Percentiles rank a stretch among this genome's conserved stretches.
Evolutionary conservation across 1,140 invertebrate genomes (phyloP).

Genomic region (Dufourea novaeangliae): DNA sequence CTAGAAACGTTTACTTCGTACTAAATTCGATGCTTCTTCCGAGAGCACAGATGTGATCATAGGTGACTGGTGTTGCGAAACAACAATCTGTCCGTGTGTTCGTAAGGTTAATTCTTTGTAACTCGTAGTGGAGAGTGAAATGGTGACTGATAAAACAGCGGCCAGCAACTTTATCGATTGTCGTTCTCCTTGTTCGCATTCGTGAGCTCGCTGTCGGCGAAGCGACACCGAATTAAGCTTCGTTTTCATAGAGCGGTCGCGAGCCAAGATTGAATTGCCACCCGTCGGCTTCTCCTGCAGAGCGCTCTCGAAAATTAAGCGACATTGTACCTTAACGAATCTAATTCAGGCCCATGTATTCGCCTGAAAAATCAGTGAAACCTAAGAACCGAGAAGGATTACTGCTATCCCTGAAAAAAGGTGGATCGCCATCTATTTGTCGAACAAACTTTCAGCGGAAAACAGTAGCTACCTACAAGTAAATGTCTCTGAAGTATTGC

Average conservation of each 20-base stretch:
- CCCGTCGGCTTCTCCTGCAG: slow-evolving; percentile 56
- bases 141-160: not conserved
- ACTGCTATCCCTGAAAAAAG: too few relatives aligned
- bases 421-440: too few relatives aligned
- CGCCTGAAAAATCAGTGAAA: slow-evolving; percentile 38
- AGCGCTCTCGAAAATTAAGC: slow-evolving; percentile 69
- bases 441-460: too few relatives aligned
- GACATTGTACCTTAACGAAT: slow-evolving; percentile 69
- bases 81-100: not conserved
- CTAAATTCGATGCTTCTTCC: too few relatives aligned
- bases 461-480: too few relatives aligned
- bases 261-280: slow-evolving; percentile 65
- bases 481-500: too few relatives aligned
- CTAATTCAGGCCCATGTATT: slow-evolving; percentile 54
- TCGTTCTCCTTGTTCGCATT: slow-evolving; percentile 4
- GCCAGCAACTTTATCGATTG: slow-evolving; percentile 21
- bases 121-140: not conserved
- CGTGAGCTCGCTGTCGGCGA: not conserved
- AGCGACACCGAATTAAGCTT: slow-evolving; percentile 59
- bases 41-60: too few relatives aligned
- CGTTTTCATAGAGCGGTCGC: slow-evolving; percentile 59
- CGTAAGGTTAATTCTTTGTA: not conserved
- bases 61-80: too few relatives aligned
- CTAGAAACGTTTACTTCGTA: too few relatives aligned
- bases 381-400: slow-evolving; percentile 34